Evolutionary conservation across 1,140 invertebrate genomes (phyloP), one percentile per base, ranked within the genome.

Genomic region (Mactra quadrangularis): DNA sequence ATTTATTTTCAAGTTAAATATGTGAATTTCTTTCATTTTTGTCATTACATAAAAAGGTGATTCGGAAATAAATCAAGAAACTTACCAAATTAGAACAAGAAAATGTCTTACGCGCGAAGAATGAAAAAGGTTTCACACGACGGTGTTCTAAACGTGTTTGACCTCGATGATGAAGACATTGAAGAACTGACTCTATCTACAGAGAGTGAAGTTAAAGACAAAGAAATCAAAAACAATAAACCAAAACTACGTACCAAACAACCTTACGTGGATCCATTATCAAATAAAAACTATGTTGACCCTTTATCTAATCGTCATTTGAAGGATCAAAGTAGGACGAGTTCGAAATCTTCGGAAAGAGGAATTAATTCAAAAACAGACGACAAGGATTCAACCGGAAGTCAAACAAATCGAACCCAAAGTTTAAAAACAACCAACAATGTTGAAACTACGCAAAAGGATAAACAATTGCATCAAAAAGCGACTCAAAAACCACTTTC

Each of bases 151-250:
- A 55, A 72, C 25, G 53, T 72, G 27, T 52, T 47, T 3, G 53
- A 72, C 1, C 31, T 72, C 11, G 70, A 72, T 15, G 70, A 57
- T 38, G n/a, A n/a, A n/a, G 70, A 72, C n/a, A 31, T 55, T 29
- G 70, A 72, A 33, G 70, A 72, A 38, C 38, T 70, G 29, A n/a
- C 41, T 52, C 6, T 72, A 25, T 35, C 70, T 19, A 31, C 3
- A 31, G 50, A 71, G 15, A 33, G 7, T 52, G 19, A 25, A n/a
- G 19, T 33, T 3, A 64, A 64, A n/a, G 13, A 35, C 19, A 45
- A 35, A 64, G 35, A 7, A 64, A 27, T 2, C 3, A 29, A 11
- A 6, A 57, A 57, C 27, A 62, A 35, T 19, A 27, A 22, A 59
- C 27, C 3, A 27, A 59, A 13, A 27, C 13, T 1, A 7, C 11